Conservation (phyloP, 2,797 vertebrate genomes). For the Podarcis lilfordi region DNA sequence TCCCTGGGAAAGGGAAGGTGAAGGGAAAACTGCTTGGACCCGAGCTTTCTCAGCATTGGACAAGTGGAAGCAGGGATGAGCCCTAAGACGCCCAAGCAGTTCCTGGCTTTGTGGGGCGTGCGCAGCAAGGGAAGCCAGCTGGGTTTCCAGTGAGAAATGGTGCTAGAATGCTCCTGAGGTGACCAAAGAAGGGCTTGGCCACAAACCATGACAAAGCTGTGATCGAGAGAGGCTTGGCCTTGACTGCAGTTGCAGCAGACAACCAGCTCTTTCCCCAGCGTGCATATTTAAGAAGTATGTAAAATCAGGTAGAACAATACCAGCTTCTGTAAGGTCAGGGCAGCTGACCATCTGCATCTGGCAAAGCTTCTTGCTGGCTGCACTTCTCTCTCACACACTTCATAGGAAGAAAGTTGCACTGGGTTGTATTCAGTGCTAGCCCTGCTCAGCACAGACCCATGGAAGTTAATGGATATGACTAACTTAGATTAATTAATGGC, state of each 20-base stretch:
- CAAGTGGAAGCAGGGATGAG: too few species aligned
- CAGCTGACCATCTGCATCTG: background rate
- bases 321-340: background rate
- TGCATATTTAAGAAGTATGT: background rate
- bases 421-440: too few species aligned
- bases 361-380: background rate
- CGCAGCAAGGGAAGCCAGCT: too few species aligned
- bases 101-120: background rate
- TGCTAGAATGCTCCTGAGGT: background rate
- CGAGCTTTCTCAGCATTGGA: too few species aligned
- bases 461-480: background rate
- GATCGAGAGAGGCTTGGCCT: background rate
- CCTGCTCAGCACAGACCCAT: too few species aligned
- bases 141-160: too few species aligned
- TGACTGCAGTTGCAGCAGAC: background rate
- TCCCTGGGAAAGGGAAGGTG: too few species aligned
- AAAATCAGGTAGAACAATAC: too few species aligned
- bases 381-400: background rate
- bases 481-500: too few species aligned
- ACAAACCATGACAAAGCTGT: background rate
- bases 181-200: background rate
- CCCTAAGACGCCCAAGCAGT: too few species aligned
- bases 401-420: background rate
- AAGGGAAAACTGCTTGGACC: too few species aligned
- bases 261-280: background rate